Conservation (phyloP, 2,113 vertebrate genomes). For the Cichladusa arquata region DNA sequence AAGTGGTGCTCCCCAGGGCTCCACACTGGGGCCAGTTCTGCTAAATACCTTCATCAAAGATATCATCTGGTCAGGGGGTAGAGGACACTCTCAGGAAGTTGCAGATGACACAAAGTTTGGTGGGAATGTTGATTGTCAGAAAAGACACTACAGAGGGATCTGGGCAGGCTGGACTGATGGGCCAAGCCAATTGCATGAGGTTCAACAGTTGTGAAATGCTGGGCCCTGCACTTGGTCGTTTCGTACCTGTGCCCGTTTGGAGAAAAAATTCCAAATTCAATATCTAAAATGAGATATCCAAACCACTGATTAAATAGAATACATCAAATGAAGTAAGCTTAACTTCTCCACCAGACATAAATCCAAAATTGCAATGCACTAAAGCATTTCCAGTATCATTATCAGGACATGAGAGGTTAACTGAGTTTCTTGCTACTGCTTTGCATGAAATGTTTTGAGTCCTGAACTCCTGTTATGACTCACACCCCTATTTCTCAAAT, state of each 20-base stretch:
- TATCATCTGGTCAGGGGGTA: background rate
- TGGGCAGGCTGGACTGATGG: background rate
- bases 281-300: background rate
- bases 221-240: background rate
- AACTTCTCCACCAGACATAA: background rate
- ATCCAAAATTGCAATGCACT: background rate
- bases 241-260: background rate
- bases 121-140: background rate
- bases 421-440: background rate
- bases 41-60: background rate
- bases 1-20: background rate
- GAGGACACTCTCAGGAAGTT: background rate
- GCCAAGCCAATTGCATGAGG: background rate
- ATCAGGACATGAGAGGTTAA: conserved; percentile 21
- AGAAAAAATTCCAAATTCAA: background rate
- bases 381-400: background rate
- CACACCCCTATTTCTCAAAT: background rate
- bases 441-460: background rate
- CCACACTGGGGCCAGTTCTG: background rate
- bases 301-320: background rate
- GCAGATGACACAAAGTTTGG: background rate
- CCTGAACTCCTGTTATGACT: conserved; percentile 10
- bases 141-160: background rate
- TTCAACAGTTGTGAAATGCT: background rate
- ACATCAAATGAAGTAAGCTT: background rate